Base-by-base conservation (phyloP, 2,888 invertebrate species). In the Spodoptera littoralis region DNA sequence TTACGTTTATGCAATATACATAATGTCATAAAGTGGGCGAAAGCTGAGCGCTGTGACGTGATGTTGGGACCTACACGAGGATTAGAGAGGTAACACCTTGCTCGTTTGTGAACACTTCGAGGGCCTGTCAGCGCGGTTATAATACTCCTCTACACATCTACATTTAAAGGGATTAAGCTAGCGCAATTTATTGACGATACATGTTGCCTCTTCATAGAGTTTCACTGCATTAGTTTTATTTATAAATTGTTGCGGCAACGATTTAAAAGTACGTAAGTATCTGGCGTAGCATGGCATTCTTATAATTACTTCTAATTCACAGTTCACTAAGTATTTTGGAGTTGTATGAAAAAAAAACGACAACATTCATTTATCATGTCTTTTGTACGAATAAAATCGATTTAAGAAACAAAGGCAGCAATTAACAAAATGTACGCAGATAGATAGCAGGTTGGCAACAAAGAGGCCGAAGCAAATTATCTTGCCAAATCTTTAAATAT, bases 91-190 rank as follows among this genome's bases (percentile, higher is more conserved):
- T 80, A 77, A 87, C 92, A 93, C 92, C 92, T 93, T 92, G 90
- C 85, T 82, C 77, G 81, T 80, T 86, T 80, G 87, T 88, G 88
- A 87, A 86, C 85, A 79, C 76, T 84, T 85, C 84, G 84, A 90
- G 85, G 86, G 90, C 88, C 85, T 93, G 94, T 93, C 93, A 92
- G 86, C 92, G 89, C 86, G 80, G 84, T 87, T 83, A 85, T 90
- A 88, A 88, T 85, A 78, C 84, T 79, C 70, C 76, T 82, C 74
- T 77, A 85, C 84, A 81, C 84, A 82, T 87, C 90, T 91, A 89
- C 80, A 90, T 92, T 85, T 81, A 84, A 84, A 85, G 66, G 90
- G 91, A 91, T 93, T 92, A 92, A 71, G 71, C 67, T 84, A 85
- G 84, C 77, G 76, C 82, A 78, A 79, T 83, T 82, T 51, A 13